Base-by-base conservation (phyloP, 92 coral and sea anemone genomes). In the Montipora capitata region DNA sequence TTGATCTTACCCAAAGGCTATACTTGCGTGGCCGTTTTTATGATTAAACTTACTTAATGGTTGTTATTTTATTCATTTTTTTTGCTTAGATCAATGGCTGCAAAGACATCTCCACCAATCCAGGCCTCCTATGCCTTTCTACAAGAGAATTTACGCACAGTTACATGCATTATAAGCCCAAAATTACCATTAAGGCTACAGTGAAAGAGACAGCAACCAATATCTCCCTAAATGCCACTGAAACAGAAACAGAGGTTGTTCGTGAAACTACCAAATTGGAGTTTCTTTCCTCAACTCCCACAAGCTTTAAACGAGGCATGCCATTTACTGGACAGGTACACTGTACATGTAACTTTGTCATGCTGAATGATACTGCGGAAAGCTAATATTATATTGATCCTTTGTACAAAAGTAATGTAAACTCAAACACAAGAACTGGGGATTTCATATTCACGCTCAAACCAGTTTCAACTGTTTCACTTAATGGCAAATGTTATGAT, bases 151-250 rank as follows among this genome's bases (percentile, higher is more conserved):
- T 27, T 27, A 27, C 35, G 35, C 35, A 27, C 35, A 27, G 35
- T 27, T 27, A 20, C n/a, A n/a, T n/a, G n/a, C n/a, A 74, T 51
- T 49, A 85, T 81, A n/a, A 77, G 16, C 6, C 88, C 27, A 61
- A 45, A 12, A 44, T 96, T 68, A 49, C 72, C 59, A 87, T 98
- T 51, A 54, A 92, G 0, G 97, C 98, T 13, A 63, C 66, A 40
- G 96, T 98, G 78, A 96, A 91, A 6, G 99, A 98, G 72, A 78
- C 85, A 27, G 94, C 96, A 17, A 98, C 99, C 16, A 94, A 93
- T 5, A 85, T 95, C 9, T 69, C 96, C 16, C 95, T 76, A 13
- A 87, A 94, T 76, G 98, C 94, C 7, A 77, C 84, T 15, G 86
- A 72, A 54, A 84, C 87, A 42, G 80, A 74, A 75, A 84, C 91